Evolutionary conservation across 1,140 invertebrate genomes (phyloP), one percentile per base, ranked within the genome.

Genomic region (Neotoxoptera formosana): DNA sequence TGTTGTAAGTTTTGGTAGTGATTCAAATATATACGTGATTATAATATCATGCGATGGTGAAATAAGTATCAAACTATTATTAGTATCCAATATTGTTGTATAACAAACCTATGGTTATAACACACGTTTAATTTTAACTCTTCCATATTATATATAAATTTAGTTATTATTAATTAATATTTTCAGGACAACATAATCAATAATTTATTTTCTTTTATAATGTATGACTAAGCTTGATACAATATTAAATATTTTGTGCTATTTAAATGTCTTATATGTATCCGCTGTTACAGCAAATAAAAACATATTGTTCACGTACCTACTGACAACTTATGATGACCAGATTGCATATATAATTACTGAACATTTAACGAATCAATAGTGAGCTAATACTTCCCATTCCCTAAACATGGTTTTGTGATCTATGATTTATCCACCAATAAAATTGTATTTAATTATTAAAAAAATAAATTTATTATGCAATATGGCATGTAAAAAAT

Each of bases 1-100:
- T 76, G n/a, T 76, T 30, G 30, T 76, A n/a, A 76, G 30, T 76
- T 76, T 76, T 76, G 60, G 1, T 76, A 76, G 60, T 76, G 60
- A 76, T 76, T 76, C n/a, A 14, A n/a, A 76, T 76, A 53, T 53
- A 53, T 76, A 20, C n/a, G 60, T 76, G n/a, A 76, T 76, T n/a
- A 56, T 25, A 56, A 76, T 76, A 76, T n/a, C 60, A n/a, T n/a
- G n/a, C 60, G 14, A n/a, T n/a, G n/a, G 14, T 14, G 60, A 76
- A 76, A n/a, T 76, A n/a, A 76, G 30, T 76, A 76, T 76, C 14
- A n/a, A 76, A 76, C 60, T 76, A 76, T 76, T 76, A 76, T 76
- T 76, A 76, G n/a, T 76, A 76, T n/a, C n/a, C 30, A 76, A 76
- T 76, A 76, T n/a, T 17, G 60, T 76, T 67, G 30, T n/a, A 30